Percentiles rank a stretch among this genome's conserved stretches.
phyloP scores from a whole-genome alignment of 2,113 vertebrate species.

The Oophaga pumilio region DNA sequence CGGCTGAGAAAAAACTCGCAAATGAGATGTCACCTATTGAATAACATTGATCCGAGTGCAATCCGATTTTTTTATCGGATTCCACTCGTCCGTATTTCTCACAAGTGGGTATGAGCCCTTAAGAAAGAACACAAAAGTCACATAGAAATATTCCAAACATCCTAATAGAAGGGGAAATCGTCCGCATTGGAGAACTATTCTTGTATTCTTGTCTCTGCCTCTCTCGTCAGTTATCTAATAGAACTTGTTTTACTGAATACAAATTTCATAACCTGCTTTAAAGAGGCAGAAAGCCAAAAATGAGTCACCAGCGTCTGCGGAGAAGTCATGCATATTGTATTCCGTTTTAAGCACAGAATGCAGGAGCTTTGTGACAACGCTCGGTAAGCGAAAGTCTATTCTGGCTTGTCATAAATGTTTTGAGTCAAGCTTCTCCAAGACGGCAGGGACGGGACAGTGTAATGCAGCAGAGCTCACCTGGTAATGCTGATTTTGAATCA shows the following conservation, averaged over 20 bases:
- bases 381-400: conserved; percentile 34
- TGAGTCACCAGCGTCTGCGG: conserved; percentile 3
- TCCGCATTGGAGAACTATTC: not conserved
- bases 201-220: not conserved
- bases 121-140: not conserved
- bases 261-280: conserved; percentile 6
- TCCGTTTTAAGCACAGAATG: conserved; percentile 50
- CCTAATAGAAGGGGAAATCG: not conserved
- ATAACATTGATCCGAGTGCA: too few species aligned
- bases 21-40: too few species aligned
- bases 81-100: too few species aligned
- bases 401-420: not conserved
- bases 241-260: conserved; percentile 11
- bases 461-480: conserved; percentile 75
- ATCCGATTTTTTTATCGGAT: too few species aligned
- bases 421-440: conserved; percentile 31
- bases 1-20: too few species aligned
- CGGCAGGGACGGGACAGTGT: conserved; percentile 9
- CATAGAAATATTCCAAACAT: not conserved
- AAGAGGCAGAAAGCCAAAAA: conserved; percentile 6
- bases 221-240: not conserved
- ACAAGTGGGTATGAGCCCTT: too few species aligned
- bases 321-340: conserved; percentile 55
- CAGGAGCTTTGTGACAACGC: not conserved
- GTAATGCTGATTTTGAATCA: conserved; percentile 96